Evolutionary conservation across 2,888 invertebrate species (phyloP).

Genomic region (Philonicus albiceps): DNA sequence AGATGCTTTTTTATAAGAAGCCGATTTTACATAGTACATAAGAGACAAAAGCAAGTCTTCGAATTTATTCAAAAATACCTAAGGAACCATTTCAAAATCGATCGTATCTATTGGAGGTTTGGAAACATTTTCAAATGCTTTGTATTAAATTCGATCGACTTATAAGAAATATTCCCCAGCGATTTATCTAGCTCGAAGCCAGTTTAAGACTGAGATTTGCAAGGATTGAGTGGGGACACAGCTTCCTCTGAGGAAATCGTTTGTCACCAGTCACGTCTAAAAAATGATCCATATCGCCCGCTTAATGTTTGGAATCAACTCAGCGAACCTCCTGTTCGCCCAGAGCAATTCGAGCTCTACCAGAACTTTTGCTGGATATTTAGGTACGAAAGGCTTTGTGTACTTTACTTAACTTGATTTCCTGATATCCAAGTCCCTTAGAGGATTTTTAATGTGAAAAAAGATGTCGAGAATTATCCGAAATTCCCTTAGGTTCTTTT

Average conservation of each 20-base stretch:
- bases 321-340: not conserved
- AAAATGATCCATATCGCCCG: not conserved
- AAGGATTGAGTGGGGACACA: not conserved
- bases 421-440: not conserved
- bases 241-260: not conserved
- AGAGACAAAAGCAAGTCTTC: not conserved
- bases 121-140: not conserved
- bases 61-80: not conserved
- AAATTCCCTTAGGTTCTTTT: not conserved
- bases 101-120: not conserved
- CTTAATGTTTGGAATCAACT: not conserved
- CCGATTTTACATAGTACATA: not conserved
- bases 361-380: not conserved
- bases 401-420: not conserved
- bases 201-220: constrained; percentile 5
- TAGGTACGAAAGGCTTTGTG: not conserved
- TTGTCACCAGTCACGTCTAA: constrained; percentile 8
- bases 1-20: not conserved
- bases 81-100: not conserved
- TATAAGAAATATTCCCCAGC: not conserved
- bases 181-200: not conserved
- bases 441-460: not conserved
- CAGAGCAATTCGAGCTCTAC: not conserved
- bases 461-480: not conserved
- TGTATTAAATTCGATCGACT: not conserved